Percentiles rank a stretch among this genome's conserved stretches.
Conservation (phyloP, 1,140 invertebrate species). For the Brachionus calyciflorus region DNA sequence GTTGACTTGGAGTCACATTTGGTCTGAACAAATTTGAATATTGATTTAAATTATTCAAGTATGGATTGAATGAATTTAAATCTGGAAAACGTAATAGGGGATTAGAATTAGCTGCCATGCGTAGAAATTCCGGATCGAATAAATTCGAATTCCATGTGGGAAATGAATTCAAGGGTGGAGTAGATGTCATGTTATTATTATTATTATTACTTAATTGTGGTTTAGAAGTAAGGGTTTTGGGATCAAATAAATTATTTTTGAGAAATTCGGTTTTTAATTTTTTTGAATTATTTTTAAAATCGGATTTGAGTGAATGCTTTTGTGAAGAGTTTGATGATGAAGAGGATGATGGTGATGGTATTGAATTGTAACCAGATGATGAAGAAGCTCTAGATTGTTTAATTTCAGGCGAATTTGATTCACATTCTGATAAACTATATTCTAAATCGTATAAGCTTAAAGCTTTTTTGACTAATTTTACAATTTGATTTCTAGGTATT, state of each 20-base stretch:
- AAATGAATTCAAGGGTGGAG: neutral
- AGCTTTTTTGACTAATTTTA: constrained; percentile 6
- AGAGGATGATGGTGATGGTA: constrained; percentile 31
- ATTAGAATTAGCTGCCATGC: constrained; percentile 21
- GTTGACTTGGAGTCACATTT: neutral
- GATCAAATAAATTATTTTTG: neutral
- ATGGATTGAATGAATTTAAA: constrained; percentile 1
- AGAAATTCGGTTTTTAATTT: constrained; percentile 1
- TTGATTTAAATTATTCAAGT: neutral
- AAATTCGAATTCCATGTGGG: neutral
- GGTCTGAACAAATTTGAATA: constrained; percentile 26
- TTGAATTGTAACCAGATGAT: constrained; percentile 21
- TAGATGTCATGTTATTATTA: too few relatives aligned
- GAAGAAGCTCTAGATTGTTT: neutral
- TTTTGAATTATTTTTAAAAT: neutral
- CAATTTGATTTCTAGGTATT: neutral
- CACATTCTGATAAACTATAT: neutral
- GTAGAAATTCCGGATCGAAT: constrained; percentile 30
- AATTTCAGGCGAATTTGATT: neutral
- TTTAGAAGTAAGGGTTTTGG: neutral
- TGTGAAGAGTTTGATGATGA: constrained; percentile 30
- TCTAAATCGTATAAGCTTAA: neutral
- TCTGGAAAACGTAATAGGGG: constrained; percentile 22
- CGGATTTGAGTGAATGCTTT: constrained; percentile 8
- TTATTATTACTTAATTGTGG: too few relatives aligned